phyloP scores from a whole-genome alignment of 2,797 vertebrate genomes.

The Cheirogaleus major region DNA sequence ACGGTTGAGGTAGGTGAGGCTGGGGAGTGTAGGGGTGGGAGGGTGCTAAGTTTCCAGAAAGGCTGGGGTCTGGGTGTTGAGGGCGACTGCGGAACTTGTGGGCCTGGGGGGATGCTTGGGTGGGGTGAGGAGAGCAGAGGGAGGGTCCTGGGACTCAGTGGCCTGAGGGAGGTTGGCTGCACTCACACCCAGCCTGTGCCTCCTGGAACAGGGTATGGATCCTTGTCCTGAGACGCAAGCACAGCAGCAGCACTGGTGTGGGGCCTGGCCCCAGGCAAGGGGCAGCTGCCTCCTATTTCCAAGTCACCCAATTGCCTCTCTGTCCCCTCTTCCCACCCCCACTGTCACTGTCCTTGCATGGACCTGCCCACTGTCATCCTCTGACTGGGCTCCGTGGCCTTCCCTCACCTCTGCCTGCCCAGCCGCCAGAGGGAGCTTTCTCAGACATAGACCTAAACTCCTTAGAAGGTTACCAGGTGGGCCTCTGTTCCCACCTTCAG shows the following conservation, averaged over 20 bases:
- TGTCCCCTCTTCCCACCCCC: too few relatives aligned
- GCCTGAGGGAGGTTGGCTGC: background rate
- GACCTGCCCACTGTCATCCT: background rate
- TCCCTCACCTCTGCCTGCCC: background rate
- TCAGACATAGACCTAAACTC: background rate
- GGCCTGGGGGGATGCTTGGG: background rate
- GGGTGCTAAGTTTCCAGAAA: background rate
- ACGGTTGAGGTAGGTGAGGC: background rate
- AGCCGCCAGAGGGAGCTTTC: background rate
- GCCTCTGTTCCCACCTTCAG: background rate
- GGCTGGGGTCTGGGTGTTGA: background rate
- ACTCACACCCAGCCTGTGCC: rapidly evolving
- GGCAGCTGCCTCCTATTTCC: background rate
- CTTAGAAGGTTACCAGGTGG: background rate
- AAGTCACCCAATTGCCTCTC: background rate
- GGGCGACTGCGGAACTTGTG: background rate
- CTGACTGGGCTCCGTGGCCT: background rate
- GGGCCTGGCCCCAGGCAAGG: background rate
- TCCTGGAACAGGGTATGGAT: background rate
- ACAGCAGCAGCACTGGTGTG: background rate
- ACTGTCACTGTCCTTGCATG: background rate
- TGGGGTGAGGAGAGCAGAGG: background rate
- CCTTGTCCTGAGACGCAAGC: background rate
- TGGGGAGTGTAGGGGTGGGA: background rate
- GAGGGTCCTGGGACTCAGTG: background rate